Evolutionary conservation across 1,140 invertebrate genomes (phyloP), one percentile per base, ranked within the genome.

Genomic region (Trachymyrmex cornetzi): DNA sequence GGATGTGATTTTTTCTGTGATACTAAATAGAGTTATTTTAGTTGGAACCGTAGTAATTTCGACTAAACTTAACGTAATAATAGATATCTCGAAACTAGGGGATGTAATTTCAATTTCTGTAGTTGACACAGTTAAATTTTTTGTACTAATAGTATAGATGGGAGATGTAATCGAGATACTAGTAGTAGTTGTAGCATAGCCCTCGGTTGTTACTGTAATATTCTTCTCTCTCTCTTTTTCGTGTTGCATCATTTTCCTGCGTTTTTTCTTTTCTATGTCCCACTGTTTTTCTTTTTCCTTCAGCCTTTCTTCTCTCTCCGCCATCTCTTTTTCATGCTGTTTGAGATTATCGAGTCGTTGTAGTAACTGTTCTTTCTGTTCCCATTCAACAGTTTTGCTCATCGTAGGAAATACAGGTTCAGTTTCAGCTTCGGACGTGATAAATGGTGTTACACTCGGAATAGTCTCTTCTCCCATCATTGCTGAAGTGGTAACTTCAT

Each of bases 211-310:
- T 19, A 12, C n/a, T 34, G 63, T 74, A 61, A 27, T 11, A 44
- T 72, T 72, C 12, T 72, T 22, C 7, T 14, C 24, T 50, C n/a
- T 22, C 19, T 61, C 53, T 34, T 48, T 61, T 9, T 84, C 55
- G 22, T 5, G 66, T 7, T 80, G 77, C 38, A 75, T 34, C 0
- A 84, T 84, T 71, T 75, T 63, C 27, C 22, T 22, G 5, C 5
- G 3, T 55, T 86, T 71, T 22, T 87, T n/a, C 19, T 86, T 80
- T 24, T 84, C 77, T 44, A 16, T 19, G 7, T 24, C 9, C 69
- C 67, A 84, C 11, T 63, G 53, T 19, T 14, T n/a, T 7, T 84
- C 69, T 14, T 19, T 63, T 9, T 84, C 38, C 4, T 34, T 75
- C 9, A 84, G 14, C 4, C 14, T 75, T 44, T 69, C 11, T 63